Evolutionary conservation across 1,140 invertebrate genomes (phyloP).

Genomic region (Apolygus lucorum): DNA sequence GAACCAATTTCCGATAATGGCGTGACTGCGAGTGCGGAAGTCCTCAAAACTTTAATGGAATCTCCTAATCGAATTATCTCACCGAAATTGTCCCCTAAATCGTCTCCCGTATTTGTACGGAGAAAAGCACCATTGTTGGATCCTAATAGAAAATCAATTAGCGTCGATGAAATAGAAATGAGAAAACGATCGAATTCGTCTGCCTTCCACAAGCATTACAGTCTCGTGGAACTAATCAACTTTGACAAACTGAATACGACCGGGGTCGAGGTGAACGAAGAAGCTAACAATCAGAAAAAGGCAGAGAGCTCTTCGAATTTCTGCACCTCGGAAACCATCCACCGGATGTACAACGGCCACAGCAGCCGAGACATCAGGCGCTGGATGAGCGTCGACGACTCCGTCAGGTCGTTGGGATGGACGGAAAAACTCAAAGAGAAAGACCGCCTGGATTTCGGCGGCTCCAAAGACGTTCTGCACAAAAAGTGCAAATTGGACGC

Average conservation of each 20-base stretch:
- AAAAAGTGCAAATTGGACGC: constrained; percentile 27
- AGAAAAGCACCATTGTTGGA: constrained; percentile 15
- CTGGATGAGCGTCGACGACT: constrained; percentile 32
- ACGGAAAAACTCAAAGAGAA: constrained; percentile 20
- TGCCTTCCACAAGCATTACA: constrained; percentile 30
- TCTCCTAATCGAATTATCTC: background rate
- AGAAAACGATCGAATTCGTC: constrained; percentile 21
- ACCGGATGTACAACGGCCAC: constrained; percentile 25
- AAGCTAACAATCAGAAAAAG: background rate
- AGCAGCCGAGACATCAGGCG: constrained; percentile 22
- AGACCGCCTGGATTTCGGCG: constrained; percentile 25
- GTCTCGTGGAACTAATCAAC: constrained; percentile 31
- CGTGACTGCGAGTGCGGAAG: background rate
- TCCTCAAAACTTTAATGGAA: no score
- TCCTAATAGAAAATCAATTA: constrained; percentile 30
- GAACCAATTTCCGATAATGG: background rate
- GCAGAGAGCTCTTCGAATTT: constrained; percentile 25
- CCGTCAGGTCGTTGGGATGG: constrained; percentile 19
- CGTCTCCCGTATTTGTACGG: background rate
- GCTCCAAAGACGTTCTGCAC: constrained; percentile 25
- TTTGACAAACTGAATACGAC: constrained; percentile 25
- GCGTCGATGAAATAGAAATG: constrained; percentile 34
- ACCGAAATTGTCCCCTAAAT: background rate
- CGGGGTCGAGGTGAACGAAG: background rate
- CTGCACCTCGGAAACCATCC: constrained; percentile 31